Base-by-base conservation (phyloP, 2,888 invertebrate species). In the Lycophotia porphyrea region DNA sequence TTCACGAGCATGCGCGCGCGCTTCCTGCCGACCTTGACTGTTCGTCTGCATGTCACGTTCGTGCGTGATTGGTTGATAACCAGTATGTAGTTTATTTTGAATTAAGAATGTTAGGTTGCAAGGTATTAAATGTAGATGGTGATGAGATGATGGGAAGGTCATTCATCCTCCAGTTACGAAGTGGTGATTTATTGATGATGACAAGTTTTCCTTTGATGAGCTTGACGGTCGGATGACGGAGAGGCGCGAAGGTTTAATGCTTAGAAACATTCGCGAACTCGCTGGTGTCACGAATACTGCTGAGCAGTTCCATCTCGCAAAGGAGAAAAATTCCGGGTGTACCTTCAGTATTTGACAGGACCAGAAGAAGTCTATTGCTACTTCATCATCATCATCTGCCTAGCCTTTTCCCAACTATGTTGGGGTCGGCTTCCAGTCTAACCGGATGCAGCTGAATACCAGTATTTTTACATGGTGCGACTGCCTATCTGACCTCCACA, bases 11-110 rank as follows among this genome's bases (percentile, higher is more conserved):
- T 82, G 84, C 86, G 81, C 88, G 73, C 34, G 77, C 76, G 79
- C 71, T 88, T 88, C 89, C 89, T 86, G 88, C 69, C 87, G 81
- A 77, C 85, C 85, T 85, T 80, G 88, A 76, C 81, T 49, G 80
- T 65, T 55, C 84, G 74, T 83, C 76, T 77, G 85, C 70, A 55
- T 67, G 77, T 44, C 77, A 81, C 82, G 86, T 65, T n/a, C 67
- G 49, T n/a, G 74, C 75, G 31, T 74, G 82, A 81, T 77, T 67
- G 71, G 52, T 27, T 76, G 58, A 39, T 61, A 58, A 34, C 64
- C 5, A n/a, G 66, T 44, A 18, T 73, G 31, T 47, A 18, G 27
- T 67, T 36, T 36, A 81, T 27, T 66, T 34, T 58, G 39, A 64
- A 78, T 47, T 49, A 18, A 55, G 39, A 55, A n/a, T 47, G 52